Evolutionary conservation across 2,797 vertebrate species (phyloP).

Genomic region (Coluber constrictor): DNA sequence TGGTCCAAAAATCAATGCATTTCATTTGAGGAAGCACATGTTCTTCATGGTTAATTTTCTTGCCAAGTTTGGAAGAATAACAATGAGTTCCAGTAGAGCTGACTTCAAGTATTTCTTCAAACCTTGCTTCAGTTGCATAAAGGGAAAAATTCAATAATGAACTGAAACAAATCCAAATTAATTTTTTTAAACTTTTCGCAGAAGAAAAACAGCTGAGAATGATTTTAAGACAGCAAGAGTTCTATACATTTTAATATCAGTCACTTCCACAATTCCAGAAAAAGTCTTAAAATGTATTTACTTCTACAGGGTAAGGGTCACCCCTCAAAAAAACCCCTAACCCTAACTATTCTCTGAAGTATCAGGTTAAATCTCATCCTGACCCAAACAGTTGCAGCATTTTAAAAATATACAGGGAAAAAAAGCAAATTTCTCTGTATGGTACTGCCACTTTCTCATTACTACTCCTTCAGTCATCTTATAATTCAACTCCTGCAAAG

Average conservation of each 20-base stretch:
- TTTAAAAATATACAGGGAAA: background rate
- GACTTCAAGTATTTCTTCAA: conserved; percentile 19
- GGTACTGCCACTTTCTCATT: background rate
- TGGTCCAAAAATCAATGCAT: background rate
- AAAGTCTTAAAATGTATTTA: background rate
- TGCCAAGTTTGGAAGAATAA: conserved; percentile 25
- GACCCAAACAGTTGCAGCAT: background rate
- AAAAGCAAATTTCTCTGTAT: background rate
- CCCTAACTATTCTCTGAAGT: background rate
- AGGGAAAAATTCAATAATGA: conserved; percentile 11
- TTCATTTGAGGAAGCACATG: conserved; percentile 13
- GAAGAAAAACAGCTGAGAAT: background rate
- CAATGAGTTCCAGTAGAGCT: conserved; percentile 14
- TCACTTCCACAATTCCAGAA: background rate
- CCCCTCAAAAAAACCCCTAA: background rate
- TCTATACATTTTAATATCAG: background rate
- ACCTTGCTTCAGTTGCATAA: conserved; percentile 7
- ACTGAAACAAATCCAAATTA: conserved; percentile 9
- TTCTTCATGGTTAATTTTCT: conserved; percentile 11
- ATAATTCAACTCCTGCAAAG: background rate
- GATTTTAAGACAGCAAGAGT: background rate
- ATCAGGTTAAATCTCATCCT: background rate
- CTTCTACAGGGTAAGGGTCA: background rate
- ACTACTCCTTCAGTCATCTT: background rate
- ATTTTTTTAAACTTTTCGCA: background rate